Percentiles rank a stretch among this genome's conserved stretches.
Conservation (phyloP, 2,888 invertebrate genomes). For the Axea sp. region DNA sequence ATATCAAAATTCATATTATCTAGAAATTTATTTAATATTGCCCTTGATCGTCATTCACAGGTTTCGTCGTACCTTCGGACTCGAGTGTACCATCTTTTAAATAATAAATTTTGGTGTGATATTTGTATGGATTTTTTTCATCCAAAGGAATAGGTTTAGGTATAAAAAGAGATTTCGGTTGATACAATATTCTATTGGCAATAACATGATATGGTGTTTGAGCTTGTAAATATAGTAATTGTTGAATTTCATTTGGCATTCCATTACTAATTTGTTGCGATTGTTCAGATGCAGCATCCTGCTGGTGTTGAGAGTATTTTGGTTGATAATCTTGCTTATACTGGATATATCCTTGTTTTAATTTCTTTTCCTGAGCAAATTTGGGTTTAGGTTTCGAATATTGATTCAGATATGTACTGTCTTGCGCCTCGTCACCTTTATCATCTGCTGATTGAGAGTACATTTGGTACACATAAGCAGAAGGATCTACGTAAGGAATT, state of each 20-base stretch:
- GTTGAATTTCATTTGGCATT: conserved; percentile 73
- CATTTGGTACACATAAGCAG: conserved; percentile 69
- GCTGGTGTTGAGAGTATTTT: conserved; percentile 14
- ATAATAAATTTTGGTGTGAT: conserved; percentile 74
- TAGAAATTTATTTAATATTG: conserved; percentile 15
- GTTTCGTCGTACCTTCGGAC: conserved; percentile 52
- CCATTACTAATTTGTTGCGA: conserved; percentile 49
- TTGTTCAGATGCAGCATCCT: conserved; percentile 26
- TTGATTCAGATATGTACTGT: not conserved
- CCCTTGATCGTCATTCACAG: conserved; percentile 54
- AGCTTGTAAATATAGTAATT: conserved; percentile 72
- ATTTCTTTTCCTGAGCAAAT: conserved; percentile 27
- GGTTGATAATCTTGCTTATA: conserved; percentile 66
- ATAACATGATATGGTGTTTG: conserved; percentile 76
- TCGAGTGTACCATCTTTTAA: conserved; percentile 65
- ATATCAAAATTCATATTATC: too few species aligned
- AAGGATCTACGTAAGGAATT: conserved; percentile 71
- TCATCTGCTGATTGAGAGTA: too few species aligned
- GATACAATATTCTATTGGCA: conserved; percentile 73
- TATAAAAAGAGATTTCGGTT: conserved; percentile 71
- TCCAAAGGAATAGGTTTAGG: conserved; percentile 72
- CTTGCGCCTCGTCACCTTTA: conserved; percentile 15
- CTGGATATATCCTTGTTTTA: conserved; percentile 64
- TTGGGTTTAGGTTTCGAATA: conserved; percentile 30
- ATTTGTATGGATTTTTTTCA: conserved; percentile 66